Evolutionary conservation across 2,113 vertebrate genomes (phyloP), one percentile per base, ranked within the genome.

Genomic region (Perca fluviatilis): DNA sequence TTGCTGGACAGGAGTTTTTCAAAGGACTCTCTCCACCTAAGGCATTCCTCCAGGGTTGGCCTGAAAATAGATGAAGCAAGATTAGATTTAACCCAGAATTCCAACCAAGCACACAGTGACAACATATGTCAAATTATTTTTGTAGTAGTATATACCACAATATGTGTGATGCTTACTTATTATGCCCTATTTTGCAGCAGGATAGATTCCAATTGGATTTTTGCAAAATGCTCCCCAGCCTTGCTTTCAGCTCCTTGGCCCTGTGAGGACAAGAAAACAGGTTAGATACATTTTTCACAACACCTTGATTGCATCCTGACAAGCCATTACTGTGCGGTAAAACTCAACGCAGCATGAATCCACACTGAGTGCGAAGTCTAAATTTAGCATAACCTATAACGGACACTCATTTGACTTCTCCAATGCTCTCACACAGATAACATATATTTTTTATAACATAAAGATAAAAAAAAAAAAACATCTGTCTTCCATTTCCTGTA

Each of bases 1-100:
- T 97, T 98, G 91, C 96, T 98, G 79, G 95, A 95, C 90, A 99
- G 94, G 25, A 99, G 96, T 82, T 95, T 95, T 85, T 97, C 97
- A 21, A 99, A 97, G 2, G 97, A 99, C 47, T 97, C 95, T 71
- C 93, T 97, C 97, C 98, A 98, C 71, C 86, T 93, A 0, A 97
- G 88, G 49, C 96, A 97, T 77, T 99, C 98, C 84, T 92, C 97
- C 67, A 96, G 92, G 36, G 95, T 94, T 51, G 95, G 95, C 93
- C 96, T 98, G 90, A 60, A 94, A 87, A 89, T 14, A 72, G 36
- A 76, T 3, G 43, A 56, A 65, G n/a, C 3, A 6, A 33, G 7
- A 3, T 94, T 78, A 89, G 84, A 78, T 58, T 58, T 6, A 43
- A 58, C 5, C 1, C 11, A 12, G 3, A 62, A 15, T 63, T 77